Evolutionary conservation across 2,113 vertebrate species (phyloP), one percentile per base, ranked within the genome.

Genomic region (Macrotus californicus): DNA sequence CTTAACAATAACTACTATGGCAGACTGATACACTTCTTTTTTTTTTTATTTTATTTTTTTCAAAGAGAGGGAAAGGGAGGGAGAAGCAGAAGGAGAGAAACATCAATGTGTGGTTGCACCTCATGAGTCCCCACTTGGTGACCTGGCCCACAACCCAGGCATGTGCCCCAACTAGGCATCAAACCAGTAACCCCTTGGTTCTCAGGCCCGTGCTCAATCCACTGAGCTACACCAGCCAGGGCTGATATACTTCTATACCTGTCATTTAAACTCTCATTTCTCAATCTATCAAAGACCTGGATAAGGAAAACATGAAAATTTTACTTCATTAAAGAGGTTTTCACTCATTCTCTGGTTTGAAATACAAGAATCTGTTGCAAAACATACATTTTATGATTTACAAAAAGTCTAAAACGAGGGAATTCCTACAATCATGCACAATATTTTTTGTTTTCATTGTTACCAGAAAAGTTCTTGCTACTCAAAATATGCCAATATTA

Each of bases 341-440:
- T 86, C 22, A 94, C 3, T 93, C 72, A 94, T 16, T 89, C 46
- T 56, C 56, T 87, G 59, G 29, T 83, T 50, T 85, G 69, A 94
- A 96, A 94, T 83, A 82, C 15, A 87, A 5, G 0, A 90, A 79
- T 67, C 46, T 59, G 22, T 36, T 73, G 9, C 24, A 91, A 83
- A 94, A 90, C 11, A 73, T 90, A 76, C 88, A 96, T 75, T 41
- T 80, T 91, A 70, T 73, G 26, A 96, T 69, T 87, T 70, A 87
- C 11, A 59, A 89, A 54, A 96, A 89, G 36, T 86, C n/a, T 89
- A 91, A 92, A 89, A 46, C 89, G 48, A 96, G 59, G 22, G 46
- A 70, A 75, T 87, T 69, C 41, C 15, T 80, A 75, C 1, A 84
- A 54, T 7, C 50, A 76, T 19, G 15, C 12, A 82, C 1, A 93